phyloP scores from a whole-genome alignment of 2,888 invertebrate genomes.

The Dasypogon diadema region DNA sequence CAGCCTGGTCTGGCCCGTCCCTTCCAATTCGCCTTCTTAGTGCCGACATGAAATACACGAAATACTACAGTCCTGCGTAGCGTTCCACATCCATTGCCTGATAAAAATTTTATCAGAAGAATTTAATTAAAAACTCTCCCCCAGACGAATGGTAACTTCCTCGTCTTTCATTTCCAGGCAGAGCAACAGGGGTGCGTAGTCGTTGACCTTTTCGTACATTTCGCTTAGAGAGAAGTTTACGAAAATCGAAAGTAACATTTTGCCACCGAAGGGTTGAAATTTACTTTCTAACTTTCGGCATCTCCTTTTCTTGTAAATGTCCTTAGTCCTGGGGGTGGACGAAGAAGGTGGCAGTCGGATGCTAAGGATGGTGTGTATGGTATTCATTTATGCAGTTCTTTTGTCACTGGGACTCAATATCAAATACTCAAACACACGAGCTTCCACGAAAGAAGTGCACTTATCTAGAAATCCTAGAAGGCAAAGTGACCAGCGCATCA shows the following conservation, averaged over 20 bases:
- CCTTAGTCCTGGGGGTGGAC: too few relatives aligned
- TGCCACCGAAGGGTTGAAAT: neutral
- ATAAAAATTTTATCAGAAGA: constrained; percentile 44
- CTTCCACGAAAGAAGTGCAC: neutral
- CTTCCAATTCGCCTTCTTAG: neutral
- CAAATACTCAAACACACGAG: neutral
- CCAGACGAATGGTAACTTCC: constrained; percentile 28
- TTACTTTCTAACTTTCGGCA: too few relatives aligned
- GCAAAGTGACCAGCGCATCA: constrained; percentile 25
- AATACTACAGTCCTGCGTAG: neutral
- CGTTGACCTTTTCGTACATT: constrained; percentile 1
- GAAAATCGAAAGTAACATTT: neutral
- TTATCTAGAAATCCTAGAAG: constrained; percentile 7
- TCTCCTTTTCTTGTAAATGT: too few relatives aligned
- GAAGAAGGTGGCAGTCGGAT: too few relatives aligned
- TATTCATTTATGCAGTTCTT: constrained; percentile 11
- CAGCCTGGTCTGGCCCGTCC: too few relatives aligned
- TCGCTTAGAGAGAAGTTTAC: too few relatives aligned
- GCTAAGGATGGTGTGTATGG: too few relatives aligned
- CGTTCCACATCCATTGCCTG: neutral
- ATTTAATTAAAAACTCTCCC: constrained; percentile 39
- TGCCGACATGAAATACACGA: neutral
- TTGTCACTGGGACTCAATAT: neutral
- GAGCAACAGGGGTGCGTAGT: constrained; percentile 15
- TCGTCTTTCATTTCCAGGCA: neutral